Conservation (phyloP, 2,797 vertebrate species). For the Gallinago stenura region DNA sequence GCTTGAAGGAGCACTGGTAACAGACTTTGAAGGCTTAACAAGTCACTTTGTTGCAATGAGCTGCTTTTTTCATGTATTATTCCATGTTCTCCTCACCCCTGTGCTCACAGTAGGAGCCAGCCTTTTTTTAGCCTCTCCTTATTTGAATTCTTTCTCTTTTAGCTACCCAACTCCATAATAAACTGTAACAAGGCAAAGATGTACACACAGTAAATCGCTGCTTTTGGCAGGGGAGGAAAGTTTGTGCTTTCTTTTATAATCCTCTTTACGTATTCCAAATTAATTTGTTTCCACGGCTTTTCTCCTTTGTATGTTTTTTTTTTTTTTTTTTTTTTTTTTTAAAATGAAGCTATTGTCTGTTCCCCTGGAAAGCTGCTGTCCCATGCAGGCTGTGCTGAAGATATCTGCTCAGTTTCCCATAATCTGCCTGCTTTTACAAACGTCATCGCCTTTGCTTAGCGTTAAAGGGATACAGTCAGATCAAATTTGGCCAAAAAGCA, state of each 20-base stretch:
- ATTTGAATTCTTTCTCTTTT: slow-evolving; percentile 61
- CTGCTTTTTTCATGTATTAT: slow-evolving; percentile 40
- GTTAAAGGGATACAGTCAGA: neutral
- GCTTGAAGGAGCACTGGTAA: slow-evolving; percentile 16
- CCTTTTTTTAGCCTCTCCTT: slow-evolving; percentile 45
- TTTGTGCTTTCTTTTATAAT: slow-evolving; percentile 60
- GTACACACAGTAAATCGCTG: neutral
- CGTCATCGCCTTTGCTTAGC: fast-evolving
- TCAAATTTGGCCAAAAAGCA: neutral
- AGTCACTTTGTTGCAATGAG: slow-evolving; percentile 44
- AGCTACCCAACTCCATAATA: slow-evolving; percentile 38
- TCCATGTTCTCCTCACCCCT: slow-evolving; percentile 29
- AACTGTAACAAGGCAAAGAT: slow-evolving; percentile 53
- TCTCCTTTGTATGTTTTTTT: neutral
- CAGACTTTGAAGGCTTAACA: slow-evolving; percentile 54
- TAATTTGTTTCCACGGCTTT: slow-evolving; percentile 60
- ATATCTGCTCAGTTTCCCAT: neutral
- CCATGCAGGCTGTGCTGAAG: slow-evolving; percentile 14
- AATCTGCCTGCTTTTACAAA: neutral
- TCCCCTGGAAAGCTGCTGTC: slow-evolving; percentile 37
- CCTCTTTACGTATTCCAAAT: slow-evolving; percentile 58
- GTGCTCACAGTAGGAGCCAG: slow-evolving; percentile 21
- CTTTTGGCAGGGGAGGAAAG: slow-evolving; percentile 42
- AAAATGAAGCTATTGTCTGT: neutral
- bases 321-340: neutral